Percentiles rank a stretch among this genome's conserved stretches.
These are phyloP conservation scores for Oscheius onirici DNA, from an alignment of 2,888 invertebrate species.

Conservation along the genomic window DNA sequence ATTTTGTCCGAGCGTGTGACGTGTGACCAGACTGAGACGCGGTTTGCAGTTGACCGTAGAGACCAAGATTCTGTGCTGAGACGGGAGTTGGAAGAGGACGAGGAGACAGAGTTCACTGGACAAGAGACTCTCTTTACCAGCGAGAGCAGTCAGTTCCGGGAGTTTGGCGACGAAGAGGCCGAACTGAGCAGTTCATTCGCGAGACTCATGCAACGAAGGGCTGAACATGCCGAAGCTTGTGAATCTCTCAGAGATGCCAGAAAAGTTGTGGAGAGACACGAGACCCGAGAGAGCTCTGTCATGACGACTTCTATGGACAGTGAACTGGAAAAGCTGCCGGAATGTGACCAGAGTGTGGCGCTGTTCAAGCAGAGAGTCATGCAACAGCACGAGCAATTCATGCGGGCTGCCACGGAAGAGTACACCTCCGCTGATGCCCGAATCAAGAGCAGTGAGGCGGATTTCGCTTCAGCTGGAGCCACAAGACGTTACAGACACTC, in stretches of 20 bases:
- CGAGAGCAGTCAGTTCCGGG: slow-evolving; percentile 31
- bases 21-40: slow-evolving; percentile 8
- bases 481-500: slow-evolving; percentile 14
- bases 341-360: slow-evolving; percentile 45
- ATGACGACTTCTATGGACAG: slow-evolving; percentile 41
- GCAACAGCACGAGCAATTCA: slow-evolving; percentile 32
- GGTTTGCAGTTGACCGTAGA: slow-evolving; percentile 7
- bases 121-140: not conserved
- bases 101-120: slow-evolving; percentile 5
- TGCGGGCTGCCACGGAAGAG: slow-evolving; percentile 23
- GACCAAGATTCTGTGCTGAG: not conserved
- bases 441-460: slow-evolving; percentile 22
- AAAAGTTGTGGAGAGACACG: slow-evolving; percentile 31
- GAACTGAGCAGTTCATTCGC: slow-evolving; percentile 38
- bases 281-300: slow-evolving; percentile 36
- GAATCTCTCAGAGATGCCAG: slow-evolving; percentile 38
- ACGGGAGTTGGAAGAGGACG: not conserved
- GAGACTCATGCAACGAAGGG: slow-evolving; percentile 32
- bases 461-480: slow-evolving; percentile 32
- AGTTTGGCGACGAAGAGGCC: slow-evolving; percentile 43
- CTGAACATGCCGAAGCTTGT: slow-evolving; percentile 40
- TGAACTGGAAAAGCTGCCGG: slow-evolving; percentile 41
- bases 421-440: not conserved
- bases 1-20: slow-evolving; percentile 15
- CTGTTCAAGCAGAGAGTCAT: slow-evolving; percentile 32